Percentiles rank a stretch among this genome's conserved stretches.
Conservation (phyloP, 2,888 invertebrate genomes). For the Diloba caeruleocephala region DNA sequence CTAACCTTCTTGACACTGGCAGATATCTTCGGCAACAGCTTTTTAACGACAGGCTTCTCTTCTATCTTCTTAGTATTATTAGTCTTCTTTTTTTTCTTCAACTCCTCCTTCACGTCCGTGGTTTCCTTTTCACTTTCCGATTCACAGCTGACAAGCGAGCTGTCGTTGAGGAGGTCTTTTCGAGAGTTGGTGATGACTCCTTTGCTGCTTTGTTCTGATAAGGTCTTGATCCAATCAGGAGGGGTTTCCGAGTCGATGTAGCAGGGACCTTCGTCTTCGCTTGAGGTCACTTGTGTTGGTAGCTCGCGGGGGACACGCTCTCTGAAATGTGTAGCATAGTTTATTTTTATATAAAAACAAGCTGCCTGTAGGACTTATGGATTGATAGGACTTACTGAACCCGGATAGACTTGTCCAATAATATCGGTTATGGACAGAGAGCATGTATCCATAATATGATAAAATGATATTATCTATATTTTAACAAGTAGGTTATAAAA, state of each 20-base stretch:
- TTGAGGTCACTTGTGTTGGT: conserved; percentile 82
- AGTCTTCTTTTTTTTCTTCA: conserved; percentile 52
- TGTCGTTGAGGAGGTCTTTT: conserved; percentile 85
- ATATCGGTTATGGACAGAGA: no score
- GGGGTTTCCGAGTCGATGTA: conserved; percentile 84
- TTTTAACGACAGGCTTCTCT: conserved; percentile 72
- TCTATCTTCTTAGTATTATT: conserved; percentile 59
- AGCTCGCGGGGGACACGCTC: conserved; percentile 88
- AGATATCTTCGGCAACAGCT: conserved; percentile 64
- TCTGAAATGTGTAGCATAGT: conserved; percentile 73
- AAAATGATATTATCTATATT: no score
- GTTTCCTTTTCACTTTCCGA: conserved; percentile 69
- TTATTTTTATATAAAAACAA: no score
- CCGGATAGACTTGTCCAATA: no score
- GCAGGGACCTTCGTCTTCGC: conserved; percentile 85
- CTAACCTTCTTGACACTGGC: conserved; percentile 76
- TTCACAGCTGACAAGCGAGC: conserved; percentile 71
- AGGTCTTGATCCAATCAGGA: conserved; percentile 80
- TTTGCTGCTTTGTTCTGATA: conserved; percentile 77
- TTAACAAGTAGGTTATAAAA: no score
- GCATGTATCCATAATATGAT: no score
- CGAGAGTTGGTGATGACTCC: conserved; percentile 81
- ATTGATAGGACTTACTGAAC: no score
- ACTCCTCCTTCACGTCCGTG: conserved; percentile 65
- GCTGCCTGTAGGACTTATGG: no score